Evolutionary conservation across 2,888 invertebrate species (phyloP).

Genomic region (Leuctra nigra): DNA sequence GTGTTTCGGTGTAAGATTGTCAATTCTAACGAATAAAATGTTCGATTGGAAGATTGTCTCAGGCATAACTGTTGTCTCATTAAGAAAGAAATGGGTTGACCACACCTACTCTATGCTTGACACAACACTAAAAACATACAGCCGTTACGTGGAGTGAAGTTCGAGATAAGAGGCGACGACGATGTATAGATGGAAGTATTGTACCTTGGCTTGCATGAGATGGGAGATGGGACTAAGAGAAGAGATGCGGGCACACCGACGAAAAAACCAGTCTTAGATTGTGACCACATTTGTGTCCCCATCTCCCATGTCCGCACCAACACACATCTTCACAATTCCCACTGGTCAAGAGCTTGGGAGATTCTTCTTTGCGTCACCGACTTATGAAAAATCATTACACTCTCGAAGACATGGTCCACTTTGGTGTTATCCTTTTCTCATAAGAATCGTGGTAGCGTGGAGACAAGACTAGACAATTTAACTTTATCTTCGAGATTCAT

Average conservation of each 20-base stretch:
- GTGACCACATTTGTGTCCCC: not conserved
- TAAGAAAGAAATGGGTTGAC: slow-evolving; percentile 18
- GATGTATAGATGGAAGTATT: not conserved
- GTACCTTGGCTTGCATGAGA: not conserved
- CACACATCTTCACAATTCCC: not conserved
- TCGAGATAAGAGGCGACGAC: not conserved
- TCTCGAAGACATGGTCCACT: too few relatives aligned
- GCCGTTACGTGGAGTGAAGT: not conserved
- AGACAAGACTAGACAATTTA: too few relatives aligned
- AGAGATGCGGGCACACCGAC: too few relatives aligned
- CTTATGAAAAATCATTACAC: too few relatives aligned
- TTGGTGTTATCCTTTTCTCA: too few relatives aligned
- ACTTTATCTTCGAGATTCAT: too few relatives aligned
- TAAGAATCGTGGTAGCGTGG: too few relatives aligned
- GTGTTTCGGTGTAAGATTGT: slow-evolving; percentile 7
- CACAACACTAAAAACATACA: slow-evolving; percentile 4
- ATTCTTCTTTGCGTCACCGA: too few relatives aligned
- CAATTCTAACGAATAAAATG: not conserved
- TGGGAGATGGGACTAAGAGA: not conserved
- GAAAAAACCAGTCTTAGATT: not conserved
- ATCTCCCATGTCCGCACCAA: not conserved
- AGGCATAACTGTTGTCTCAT: slow-evolving; percentile 22
- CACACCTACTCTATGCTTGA: slow-evolving; percentile 18
- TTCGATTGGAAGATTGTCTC: slow-evolving; percentile 1
- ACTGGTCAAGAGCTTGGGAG: too few relatives aligned